A percentile compares a stretch with the other conserved stretches of the same genome.
Conservation (phyloP, 1,140 invertebrate species). For the Scaptomyza hsui region DNA sequence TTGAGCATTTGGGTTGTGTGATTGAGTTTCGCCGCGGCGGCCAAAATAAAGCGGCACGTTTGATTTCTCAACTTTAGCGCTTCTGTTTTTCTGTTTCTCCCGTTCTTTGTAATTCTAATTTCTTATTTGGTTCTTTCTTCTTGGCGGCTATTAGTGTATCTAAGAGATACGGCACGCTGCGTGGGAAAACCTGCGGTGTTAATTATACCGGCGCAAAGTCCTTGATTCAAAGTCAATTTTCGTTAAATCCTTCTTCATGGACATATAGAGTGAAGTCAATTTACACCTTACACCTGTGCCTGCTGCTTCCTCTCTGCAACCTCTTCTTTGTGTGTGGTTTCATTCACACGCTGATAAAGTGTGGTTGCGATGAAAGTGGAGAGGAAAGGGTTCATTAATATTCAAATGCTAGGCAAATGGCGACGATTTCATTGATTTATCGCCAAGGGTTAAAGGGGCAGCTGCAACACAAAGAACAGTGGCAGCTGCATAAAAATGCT, state of each 20-base stretch:
- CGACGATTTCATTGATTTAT: conserved; percentile 77
- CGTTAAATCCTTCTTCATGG: conserved; percentile 53
- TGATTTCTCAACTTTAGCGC: conserved; percentile 71
- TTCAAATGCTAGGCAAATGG: conserved; percentile 54
- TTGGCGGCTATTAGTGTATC: conserved; percentile 74
- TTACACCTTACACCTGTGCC: conserved; percentile 74
- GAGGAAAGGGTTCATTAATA: conserved; percentile 75
- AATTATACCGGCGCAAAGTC: conserved; percentile 68
- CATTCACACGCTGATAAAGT: conserved; percentile 79
- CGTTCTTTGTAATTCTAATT: conserved; percentile 73
- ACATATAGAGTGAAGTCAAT: conserved; percentile 60
- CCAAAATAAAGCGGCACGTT: conserved; percentile 64
- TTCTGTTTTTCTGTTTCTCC: conserved; percentile 66
- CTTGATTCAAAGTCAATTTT: conserved; percentile 50
- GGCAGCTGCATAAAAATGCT: conserved; percentile 23
- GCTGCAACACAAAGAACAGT: conserved; percentile 33
- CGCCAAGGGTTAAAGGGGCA: conserved; percentile 19
- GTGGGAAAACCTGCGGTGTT: conserved; percentile 76
- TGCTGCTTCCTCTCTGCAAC: not conserved
- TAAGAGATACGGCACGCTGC: conserved; percentile 48
- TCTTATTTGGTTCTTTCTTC: conserved; percentile 62
- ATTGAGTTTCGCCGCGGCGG: conserved; percentile 66
- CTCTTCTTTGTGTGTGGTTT: conserved; percentile 62
- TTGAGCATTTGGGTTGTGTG: conserved; percentile 73
- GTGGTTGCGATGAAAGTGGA: conserved; percentile 59